Evolutionary conservation across 2,113 vertebrate species (phyloP).

Genomic region (Poecile atricapillus): DNA sequence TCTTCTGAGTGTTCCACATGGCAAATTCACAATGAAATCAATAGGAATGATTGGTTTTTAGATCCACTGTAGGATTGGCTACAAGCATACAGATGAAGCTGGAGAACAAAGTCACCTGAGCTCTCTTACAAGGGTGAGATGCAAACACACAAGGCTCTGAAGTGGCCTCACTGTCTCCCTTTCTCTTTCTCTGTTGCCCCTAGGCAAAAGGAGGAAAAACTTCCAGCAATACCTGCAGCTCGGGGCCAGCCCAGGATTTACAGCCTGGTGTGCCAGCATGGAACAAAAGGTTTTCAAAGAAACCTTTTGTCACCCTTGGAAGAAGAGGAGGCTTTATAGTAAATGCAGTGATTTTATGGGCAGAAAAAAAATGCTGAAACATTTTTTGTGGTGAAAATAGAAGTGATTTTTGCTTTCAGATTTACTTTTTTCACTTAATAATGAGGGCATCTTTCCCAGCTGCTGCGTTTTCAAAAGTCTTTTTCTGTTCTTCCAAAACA

Average conservation of each 20-base stretch:
- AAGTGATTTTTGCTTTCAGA: not conserved
- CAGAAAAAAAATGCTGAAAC: not conserved
- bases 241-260: not conserved
- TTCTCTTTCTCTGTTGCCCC: not conserved
- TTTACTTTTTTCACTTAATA: not conserved
- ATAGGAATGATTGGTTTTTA: constrained; percentile 29
- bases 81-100: constrained; percentile 20
- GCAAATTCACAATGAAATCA: constrained; percentile 30
- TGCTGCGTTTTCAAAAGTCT: accelerated
- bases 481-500: not conserved
- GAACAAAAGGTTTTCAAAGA: not conserved
- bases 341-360: not conserved
- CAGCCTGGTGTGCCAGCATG: accelerated
- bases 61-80: not conserved
- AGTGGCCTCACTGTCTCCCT: not conserved
- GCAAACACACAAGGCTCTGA: not conserved
- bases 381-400: not conserved
- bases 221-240: not conserved
- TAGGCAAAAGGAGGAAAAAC: not conserved
- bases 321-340: not conserved
- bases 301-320: not conserved
- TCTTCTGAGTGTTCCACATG: not conserved
- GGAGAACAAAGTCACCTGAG: constrained; percentile 1
- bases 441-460: not conserved
- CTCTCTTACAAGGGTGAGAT: not conserved